Percentiles rank a stretch among this genome's conserved stretches.
These are phyloP conservation scores for Danionella cerebrum DNA, from an alignment of 2,113 vertebrate species.

Conservation along the genomic window DNA sequence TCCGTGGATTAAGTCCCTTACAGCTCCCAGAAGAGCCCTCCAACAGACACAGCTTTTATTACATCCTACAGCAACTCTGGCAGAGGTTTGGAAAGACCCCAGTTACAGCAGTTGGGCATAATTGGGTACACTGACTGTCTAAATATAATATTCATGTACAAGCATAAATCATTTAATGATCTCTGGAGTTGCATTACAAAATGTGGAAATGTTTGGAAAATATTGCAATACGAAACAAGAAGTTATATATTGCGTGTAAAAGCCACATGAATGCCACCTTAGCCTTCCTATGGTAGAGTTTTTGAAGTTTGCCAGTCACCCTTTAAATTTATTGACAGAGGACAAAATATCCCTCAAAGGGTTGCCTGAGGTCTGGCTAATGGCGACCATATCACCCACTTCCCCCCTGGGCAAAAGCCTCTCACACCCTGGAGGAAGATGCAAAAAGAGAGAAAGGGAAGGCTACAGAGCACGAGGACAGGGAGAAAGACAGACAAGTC, in stretches of 20 bases:
- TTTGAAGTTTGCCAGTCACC: constrained; percentile 5
- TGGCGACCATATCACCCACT: constrained; percentile 49
- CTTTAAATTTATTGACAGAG: constrained; percentile 23
- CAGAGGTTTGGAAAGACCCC: constrained; percentile 51
- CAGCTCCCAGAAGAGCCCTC: constrained; percentile 64
- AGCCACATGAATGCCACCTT: background rate
- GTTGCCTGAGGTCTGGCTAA: constrained; percentile 50
- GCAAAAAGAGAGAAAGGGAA: constrained; percentile 25
- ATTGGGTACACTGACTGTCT: constrained; percentile 48
- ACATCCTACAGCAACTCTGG: constrained; percentile 66
- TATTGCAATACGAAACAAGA: background rate
- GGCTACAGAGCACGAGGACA: constrained; percentile 4
- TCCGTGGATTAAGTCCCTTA: constrained; percentile 31
- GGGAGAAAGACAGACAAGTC: constrained; percentile 1
- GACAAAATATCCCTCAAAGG: constrained; percentile 32
- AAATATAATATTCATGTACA: too few relatives aligned
- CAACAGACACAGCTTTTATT: constrained; percentile 71
- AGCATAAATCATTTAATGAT: too few relatives aligned
- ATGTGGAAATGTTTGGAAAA: too few relatives aligned
- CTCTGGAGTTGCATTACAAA: too few relatives aligned
- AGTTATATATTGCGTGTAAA: background rate
- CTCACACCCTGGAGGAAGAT: constrained; percentile 41
- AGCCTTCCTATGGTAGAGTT: background rate
- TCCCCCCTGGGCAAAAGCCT: constrained; percentile 40
- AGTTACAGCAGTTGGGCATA: constrained; percentile 42